Percentiles rank a stretch among this genome's conserved stretches.
Conservation (phyloP, 2,888 invertebrate species). For the Troides aeacus region DNA sequence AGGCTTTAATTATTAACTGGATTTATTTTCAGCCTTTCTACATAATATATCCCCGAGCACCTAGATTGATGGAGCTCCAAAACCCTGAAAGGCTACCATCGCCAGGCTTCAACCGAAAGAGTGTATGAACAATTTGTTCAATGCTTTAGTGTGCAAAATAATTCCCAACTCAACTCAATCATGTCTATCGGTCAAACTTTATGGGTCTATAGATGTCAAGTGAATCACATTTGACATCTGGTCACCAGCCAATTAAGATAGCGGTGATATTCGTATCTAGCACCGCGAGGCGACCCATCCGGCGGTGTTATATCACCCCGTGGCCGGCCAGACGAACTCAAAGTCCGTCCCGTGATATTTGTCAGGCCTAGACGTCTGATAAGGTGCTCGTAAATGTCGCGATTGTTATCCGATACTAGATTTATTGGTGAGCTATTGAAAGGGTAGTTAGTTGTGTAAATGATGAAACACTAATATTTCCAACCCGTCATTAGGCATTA, state of each 20-base stretch:
- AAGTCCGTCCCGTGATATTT: constrained; percentile 21
- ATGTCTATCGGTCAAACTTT: not conserved
- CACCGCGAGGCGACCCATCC: not conserved
- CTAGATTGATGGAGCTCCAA: too few relatives aligned
- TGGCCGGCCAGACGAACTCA: not conserved
- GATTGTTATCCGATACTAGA: not conserved
- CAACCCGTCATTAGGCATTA: too few relatives aligned
- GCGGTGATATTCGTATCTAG: not conserved
- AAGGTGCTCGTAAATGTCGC: constrained; percentile 4
- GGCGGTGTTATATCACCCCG: constrained; percentile 5
- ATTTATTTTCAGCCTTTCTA: too few relatives aligned
- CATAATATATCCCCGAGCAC: too few relatives aligned
- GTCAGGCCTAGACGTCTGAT: constrained; percentile 16
- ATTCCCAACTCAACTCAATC: not conserved
- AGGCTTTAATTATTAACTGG: too few relatives aligned
- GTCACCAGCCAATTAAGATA: constrained; percentile 8
- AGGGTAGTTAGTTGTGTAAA: not conserved
- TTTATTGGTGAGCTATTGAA: not conserved
- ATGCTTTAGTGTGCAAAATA: not conserved
- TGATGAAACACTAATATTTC: not conserved
- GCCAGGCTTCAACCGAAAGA: too few relatives aligned
- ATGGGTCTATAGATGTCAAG: constrained; percentile 5
- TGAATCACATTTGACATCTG: constrained; percentile 23
- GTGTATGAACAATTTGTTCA: too few relatives aligned
- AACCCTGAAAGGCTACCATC: too few relatives aligned